Evolutionary conservation across 2,888 invertebrate species (phyloP).

Genomic region (Athalia rosae): DNA sequence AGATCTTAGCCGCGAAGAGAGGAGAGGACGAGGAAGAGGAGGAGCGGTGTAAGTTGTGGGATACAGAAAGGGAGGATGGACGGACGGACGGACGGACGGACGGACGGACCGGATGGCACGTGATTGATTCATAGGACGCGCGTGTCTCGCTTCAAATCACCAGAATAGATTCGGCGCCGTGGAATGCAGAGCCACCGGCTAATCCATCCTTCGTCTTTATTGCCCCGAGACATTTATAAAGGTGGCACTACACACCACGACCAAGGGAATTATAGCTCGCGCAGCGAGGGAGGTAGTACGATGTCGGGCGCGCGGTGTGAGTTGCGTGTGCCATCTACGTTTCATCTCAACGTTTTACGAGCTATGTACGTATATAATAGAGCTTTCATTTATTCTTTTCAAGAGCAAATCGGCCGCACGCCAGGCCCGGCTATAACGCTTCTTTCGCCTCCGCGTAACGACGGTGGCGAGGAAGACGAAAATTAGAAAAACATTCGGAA

Average conservation of each 20-base stretch:
- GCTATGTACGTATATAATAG: neutral
- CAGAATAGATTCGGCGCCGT: constrained; percentile 71
- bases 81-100: constrained; percentile 34
- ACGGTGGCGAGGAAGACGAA: neutral
- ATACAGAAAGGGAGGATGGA: constrained; percentile 16
- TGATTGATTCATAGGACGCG: constrained; percentile 74
- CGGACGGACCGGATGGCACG: constrained; percentile 49
- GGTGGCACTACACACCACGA: constrained; percentile 48
- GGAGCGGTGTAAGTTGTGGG: neutral
- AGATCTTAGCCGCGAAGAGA: neutral
- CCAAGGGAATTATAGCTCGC: constrained; percentile 15
- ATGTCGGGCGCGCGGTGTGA: neutral
- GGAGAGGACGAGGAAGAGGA: constrained; percentile 2
- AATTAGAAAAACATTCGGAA: neutral
- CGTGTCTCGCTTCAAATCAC: constrained; percentile 73
- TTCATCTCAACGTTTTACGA: constrained; percentile 37
- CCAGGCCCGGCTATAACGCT: neutral
- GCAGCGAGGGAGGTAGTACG: neutral
- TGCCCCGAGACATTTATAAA: constrained; percentile 70
- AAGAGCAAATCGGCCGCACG: neutral
- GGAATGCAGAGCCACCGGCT: constrained; percentile 69
- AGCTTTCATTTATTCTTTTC: neutral
- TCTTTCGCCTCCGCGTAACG: no score
- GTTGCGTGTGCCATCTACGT: constrained; percentile 19
- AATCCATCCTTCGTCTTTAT: constrained; percentile 73